phyloP scores from a whole-genome alignment of 2,888 invertebrate genomes.

The Drosophila acutilabella region DNA sequence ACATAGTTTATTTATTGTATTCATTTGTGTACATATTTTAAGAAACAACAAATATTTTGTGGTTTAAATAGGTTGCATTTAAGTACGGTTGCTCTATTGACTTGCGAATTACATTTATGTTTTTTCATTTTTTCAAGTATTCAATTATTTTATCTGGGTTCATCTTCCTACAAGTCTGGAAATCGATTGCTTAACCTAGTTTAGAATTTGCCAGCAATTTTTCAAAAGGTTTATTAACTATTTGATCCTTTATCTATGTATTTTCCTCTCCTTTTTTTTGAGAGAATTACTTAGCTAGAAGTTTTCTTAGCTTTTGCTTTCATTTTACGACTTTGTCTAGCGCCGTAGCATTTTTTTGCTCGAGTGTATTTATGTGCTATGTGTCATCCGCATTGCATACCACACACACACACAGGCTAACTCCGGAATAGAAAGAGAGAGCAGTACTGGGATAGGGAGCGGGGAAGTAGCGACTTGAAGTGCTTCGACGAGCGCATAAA shows the following conservation, averaged over 20 bases:
- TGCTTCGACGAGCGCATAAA: conserved; percentile 79
- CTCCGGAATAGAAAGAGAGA: background rate
- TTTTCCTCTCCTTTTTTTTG: background rate
- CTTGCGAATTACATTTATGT: background rate
- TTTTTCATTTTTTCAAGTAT: background rate
- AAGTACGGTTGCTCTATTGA: no score
- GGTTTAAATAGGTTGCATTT: no score
- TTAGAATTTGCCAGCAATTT: conserved; percentile 8
- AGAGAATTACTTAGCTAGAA: conserved; percentile 27
- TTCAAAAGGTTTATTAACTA: conserved; percentile 22
- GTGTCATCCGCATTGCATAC: conserved; percentile 72
- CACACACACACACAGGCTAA: conserved; percentile 17
- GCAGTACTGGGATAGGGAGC: background rate
- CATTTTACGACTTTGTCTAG: conserved; percentile 64
- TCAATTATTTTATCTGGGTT: conserved; percentile 11
- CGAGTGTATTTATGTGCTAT: conserved; percentile 72
- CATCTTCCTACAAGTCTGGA: background rate
- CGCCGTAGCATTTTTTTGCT: conserved; percentile 39
- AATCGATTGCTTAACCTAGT: conserved; percentile 1
- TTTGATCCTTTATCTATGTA: conserved; percentile 18
- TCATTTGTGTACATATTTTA: no score
- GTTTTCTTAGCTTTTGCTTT: conserved; percentile 34
- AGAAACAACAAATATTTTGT: no score
- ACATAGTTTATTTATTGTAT: no score
- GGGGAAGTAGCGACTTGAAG: conserved; percentile 10